Evolutionary conservation across 1,140 invertebrate genomes (phyloP).

Genomic region (Calliopsis andreniformis): DNA sequence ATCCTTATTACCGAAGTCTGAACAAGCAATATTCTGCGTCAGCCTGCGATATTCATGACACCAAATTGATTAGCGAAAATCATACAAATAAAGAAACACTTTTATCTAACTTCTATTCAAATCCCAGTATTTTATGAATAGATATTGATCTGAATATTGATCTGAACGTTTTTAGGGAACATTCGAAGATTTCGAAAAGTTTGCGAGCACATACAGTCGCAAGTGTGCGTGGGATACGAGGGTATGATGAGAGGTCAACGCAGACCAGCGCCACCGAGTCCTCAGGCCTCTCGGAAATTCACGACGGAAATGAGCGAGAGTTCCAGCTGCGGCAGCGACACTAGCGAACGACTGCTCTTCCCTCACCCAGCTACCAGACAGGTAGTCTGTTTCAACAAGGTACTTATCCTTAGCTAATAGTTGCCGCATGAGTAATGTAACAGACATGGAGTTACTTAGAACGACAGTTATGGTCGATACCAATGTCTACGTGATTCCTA

Average conservation of each 20-base stretch:
- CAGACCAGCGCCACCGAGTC: slow-evolving; percentile 87
- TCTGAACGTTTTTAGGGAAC: slow-evolving; percentile 91
- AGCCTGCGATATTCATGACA: too few species aligned
- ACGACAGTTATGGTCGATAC: too few species aligned
- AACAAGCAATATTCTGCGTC: too few species aligned
- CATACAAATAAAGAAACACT: too few species aligned
- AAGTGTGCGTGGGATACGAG: slow-evolving; percentile 86
- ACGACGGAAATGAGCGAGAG: slow-evolving; percentile 88
- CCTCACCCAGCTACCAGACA: slow-evolving; percentile 84
- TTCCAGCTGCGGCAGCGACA: slow-evolving; percentile 91
- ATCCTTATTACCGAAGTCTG: too few species aligned
- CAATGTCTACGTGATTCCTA: too few species aligned
- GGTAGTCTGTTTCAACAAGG: slow-evolving; percentile 81
- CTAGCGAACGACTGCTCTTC: slow-evolving; percentile 86
- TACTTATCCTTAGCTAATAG: slow-evolving; percentile 75
- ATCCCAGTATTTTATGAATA: too few species aligned
- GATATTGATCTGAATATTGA: too few species aligned
- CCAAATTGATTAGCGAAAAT: too few species aligned
- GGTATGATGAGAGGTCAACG: slow-evolving; percentile 80
- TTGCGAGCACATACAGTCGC: slow-evolving; percentile 97
- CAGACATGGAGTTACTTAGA: too few species aligned
- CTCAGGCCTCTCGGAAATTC: slow-evolving; percentile 86
- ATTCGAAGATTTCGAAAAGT: slow-evolving; percentile 96
- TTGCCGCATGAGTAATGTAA: too few species aligned
- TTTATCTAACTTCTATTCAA: too few species aligned